Conservation (phyloP, 2,797 vertebrate genomes). For the Linurgus olivaceus region DNA sequence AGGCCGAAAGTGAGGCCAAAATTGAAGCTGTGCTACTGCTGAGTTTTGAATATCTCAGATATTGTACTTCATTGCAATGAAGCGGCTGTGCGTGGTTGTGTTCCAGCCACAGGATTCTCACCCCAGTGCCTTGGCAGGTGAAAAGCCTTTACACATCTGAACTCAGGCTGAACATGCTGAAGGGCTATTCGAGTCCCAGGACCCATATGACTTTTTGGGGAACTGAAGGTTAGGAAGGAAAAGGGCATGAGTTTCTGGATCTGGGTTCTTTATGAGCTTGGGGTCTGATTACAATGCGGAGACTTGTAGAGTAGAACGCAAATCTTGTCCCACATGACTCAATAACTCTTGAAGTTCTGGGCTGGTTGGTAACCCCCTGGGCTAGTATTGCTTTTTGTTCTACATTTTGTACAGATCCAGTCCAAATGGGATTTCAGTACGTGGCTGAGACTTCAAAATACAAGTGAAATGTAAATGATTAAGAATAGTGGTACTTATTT, state of each 20-base stretch:
- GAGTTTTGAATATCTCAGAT: neutral
- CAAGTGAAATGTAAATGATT: neutral
- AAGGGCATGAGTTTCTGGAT: neutral
- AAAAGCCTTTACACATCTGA: neutral
- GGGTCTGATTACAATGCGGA: rapidly evolving
- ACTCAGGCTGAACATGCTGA: neutral
- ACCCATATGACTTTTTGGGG: neutral
- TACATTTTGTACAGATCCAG: neutral
- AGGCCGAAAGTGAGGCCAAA: neutral
- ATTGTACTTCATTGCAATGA: neutral
- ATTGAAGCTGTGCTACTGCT: neutral
- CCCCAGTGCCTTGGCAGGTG: neutral
- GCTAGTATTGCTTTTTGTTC: neutral
- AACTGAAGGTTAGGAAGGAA: neutral
- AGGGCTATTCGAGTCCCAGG: neutral
- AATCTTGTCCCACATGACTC: neutral
- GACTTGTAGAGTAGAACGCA: neutral
- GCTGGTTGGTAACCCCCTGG: neutral
- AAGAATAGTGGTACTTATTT: neutral
- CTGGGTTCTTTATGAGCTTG: neutral
- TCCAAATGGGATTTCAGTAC: rapidly evolving
- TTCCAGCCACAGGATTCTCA: neutral
- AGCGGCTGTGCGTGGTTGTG: rapidly evolving
- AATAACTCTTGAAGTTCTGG: neutral
- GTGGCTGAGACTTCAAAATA: neutral